Conservation (phyloP, 2,113 vertebrate genomes). For the Thunnus maccoyii region DNA sequence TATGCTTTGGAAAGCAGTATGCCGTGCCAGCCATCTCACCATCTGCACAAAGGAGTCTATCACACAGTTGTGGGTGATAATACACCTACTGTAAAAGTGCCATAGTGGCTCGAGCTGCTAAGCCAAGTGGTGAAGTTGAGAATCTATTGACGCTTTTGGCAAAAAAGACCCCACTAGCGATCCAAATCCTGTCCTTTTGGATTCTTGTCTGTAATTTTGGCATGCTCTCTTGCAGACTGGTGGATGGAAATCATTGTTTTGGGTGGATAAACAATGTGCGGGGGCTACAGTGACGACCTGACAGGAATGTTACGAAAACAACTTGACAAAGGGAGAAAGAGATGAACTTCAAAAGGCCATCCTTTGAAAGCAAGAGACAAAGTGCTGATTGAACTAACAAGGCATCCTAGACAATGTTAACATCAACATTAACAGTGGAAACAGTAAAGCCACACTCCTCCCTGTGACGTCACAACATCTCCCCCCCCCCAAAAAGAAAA, state of each 20-base stretch:
- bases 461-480: conserved; percentile 14
- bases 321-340: conserved; percentile 63
- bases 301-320: conserved; percentile 73
- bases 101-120: conserved; percentile 12
- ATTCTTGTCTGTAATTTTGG: conserved; percentile 56
- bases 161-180: conserved; percentile 29
- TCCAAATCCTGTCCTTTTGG: conserved; percentile 50
- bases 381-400: conserved; percentile 46
- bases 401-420: conserved; percentile 41
- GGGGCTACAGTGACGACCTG: conserved; percentile 66
- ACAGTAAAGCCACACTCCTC: not conserved
- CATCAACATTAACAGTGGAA: conserved; percentile 48
- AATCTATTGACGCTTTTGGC: conserved; percentile 55
- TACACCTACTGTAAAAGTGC: conserved; percentile 57
- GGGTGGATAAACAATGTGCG: conserved; percentile 68
- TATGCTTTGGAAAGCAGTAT: conserved; percentile 21
- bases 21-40: conserved; percentile 37
- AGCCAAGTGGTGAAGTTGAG: conserved; percentile 35
- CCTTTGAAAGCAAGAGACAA: conserved; percentile 52
- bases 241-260: conserved; percentile 68
- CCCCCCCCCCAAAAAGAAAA: conserved; percentile 1
- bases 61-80: conserved; percentile 44
- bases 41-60: conserved; percentile 42
- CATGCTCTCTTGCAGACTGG: conserved; percentile 49
- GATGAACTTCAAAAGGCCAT: conserved; percentile 66